Conservation (phyloP, 2,797 vertebrate species). For the Myotis daubentonii region DNA sequence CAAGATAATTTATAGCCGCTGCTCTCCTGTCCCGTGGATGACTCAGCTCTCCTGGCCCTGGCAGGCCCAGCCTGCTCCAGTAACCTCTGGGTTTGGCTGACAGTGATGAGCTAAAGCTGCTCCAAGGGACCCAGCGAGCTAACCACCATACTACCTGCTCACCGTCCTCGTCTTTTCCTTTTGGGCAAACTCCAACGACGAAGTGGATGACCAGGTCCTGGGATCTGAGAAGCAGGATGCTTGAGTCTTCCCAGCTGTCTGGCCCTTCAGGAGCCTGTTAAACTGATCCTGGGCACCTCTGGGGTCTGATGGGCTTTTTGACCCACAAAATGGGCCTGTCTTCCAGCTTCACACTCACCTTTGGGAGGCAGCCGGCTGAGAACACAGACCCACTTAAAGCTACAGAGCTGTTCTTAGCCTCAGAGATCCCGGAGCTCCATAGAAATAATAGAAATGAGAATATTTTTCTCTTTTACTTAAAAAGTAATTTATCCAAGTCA, state of each 20-base stretch:
- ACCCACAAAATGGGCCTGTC: not conserved
- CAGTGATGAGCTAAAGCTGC: not conserved
- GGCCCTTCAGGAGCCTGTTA: not conserved
- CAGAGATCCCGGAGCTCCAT: not conserved
- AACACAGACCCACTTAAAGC: not conserved
- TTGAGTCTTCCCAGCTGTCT: not conserved
- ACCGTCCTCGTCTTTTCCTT: not conserved
- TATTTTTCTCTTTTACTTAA: conserved; percentile 35
- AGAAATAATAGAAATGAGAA: not conserved
- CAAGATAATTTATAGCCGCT: conserved; percentile 84
- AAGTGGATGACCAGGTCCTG: not conserved
- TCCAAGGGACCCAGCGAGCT: not conserved
- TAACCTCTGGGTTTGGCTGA: conserved; percentile 65
- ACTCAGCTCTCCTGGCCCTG: conserved; percentile 75
- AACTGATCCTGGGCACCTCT: not conserved
- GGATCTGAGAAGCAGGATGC: not conserved
- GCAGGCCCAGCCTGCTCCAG: conserved; percentile 76
- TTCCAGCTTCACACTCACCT: not conserved
- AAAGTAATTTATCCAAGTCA: not conserved
- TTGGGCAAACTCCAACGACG: not conserved
- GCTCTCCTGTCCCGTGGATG: conserved; percentile 72
- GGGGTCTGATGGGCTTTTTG: not conserved
- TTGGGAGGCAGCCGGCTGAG: not conserved
- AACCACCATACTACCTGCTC: not conserved
- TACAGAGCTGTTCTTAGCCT: not conserved